Percentiles rank a stretch among this genome's conserved stretches.
These are phyloP conservation scores for Acrocephalus kingi DNA, from an alignment of 2,113 vertebrate species.

Conservation along the genomic window DNA sequence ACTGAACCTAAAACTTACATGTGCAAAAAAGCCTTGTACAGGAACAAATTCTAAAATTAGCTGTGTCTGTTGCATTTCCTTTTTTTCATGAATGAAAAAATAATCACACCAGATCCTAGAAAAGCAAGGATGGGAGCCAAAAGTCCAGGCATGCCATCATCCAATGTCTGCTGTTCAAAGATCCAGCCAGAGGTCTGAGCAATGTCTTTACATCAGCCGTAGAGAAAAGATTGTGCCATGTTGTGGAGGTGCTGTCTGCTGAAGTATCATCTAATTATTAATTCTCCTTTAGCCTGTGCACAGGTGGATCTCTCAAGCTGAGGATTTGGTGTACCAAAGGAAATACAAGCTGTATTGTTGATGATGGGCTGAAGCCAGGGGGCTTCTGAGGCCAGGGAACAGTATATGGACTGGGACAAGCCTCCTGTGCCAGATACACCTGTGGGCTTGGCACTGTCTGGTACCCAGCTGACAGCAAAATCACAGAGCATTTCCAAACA, in stretches of 20 bases:
- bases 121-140: neutral
- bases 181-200: neutral
- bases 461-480: neutral
- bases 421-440: neutral
- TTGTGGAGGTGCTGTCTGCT: neutral
- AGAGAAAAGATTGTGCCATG: neutral
- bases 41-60: neutral
- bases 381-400: neutral
- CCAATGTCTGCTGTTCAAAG: neutral
- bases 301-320: neutral
- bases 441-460: neutral
- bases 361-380: neutral
- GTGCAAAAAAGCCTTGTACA: neutral
- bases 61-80: neutral
- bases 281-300: neutral
- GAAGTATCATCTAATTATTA: neutral
- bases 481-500: neutral
- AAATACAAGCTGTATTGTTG: neutral
- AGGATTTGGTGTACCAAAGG: neutral
- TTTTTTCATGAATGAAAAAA: conserved; percentile 25
- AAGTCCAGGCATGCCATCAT: neutral
- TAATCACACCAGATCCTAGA: neutral
- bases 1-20: neutral
- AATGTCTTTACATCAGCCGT: neutral
- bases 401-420: neutral